Evolutionary conservation across 1,140 invertebrate genomes (phyloP), one percentile per base, ranked within the genome.

Genomic region (Drosophila sucinea): DNA sequence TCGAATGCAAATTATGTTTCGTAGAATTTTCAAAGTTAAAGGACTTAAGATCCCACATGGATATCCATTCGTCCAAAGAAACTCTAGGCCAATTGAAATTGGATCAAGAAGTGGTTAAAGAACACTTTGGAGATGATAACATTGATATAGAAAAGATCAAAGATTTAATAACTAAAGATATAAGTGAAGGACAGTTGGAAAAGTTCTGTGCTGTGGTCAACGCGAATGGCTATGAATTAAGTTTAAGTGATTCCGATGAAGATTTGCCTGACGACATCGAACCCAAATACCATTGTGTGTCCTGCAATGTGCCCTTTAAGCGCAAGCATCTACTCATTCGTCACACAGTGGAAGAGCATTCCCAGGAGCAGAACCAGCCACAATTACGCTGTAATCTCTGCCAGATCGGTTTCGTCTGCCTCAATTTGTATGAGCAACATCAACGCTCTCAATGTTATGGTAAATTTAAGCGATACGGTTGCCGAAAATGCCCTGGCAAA

Each of bases 221-320:
- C 60, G 70, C 64, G 5, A 58, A 83, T 67, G 91, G 91, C 2
- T 91, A 89, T 41, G 91, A 92, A 68, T 60, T 91, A 29, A 60
- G 71, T 10, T 23, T 92, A 5, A 81, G 64, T 55, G 91, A 92
- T 32, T 90, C 91, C 0, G 91, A 92, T 55, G 86, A 83, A 7
- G 77, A 90, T 5, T 38, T 54, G 30, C 4, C 29, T 3, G 1
- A 25, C 0, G 71, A 25, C 2, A 3, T 1, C 5, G 25, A 73
- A 4, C 4, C 65, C 0, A 65, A 67, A 54, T 91, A 91, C 38
- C 51, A 72, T 3, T 91, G 90, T 57, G 11, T 55, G 1, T 11
- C 60, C 1, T 91, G 90, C 54, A 67, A 75, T 4, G 11, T 40
- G 0, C 32, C 38, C 3, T 91, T 80, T 23, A 60, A 51, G 0